phyloP scores from a whole-genome alignment of 2,797 vertebrate genomes.

The Sphenodon punctatus region DNA sequence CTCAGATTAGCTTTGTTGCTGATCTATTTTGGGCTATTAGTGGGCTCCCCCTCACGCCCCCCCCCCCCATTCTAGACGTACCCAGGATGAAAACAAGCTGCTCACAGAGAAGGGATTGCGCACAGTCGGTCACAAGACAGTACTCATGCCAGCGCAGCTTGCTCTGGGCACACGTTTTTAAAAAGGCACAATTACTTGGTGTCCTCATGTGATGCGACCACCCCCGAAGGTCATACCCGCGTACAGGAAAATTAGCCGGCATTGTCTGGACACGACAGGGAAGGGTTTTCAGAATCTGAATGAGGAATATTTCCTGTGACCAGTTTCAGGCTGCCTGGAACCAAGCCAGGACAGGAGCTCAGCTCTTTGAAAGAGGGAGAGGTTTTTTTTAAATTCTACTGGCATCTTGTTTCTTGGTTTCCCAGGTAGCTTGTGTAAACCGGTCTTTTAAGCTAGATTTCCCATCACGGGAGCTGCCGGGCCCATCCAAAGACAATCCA shows the following conservation, averaged over 20 bases:
- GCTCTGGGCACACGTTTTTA: background rate
- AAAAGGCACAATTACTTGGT: background rate
- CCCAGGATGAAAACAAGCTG: constrained; percentile 8
- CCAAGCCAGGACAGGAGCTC: background rate
- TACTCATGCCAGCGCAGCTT: background rate
- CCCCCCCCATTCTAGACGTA: constrained; percentile 27
- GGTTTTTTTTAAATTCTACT: background rate
- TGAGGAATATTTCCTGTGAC: too few relatives aligned
- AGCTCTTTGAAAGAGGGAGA: background rate
- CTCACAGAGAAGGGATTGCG: background rate
- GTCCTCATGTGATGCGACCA: background rate
- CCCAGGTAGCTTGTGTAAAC: background rate
- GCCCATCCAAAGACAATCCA: too few relatives aligned
- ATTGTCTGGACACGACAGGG: background rate
- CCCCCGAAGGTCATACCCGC: background rate
- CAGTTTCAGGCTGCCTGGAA: background rate
- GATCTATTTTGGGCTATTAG: background rate
- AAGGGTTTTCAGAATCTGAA: background rate
- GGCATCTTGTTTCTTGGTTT: background rate
- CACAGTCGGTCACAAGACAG: constrained; percentile 50
- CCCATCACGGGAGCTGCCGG: too few relatives aligned
- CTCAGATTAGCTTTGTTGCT: background rate
- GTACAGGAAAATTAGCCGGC: background rate
- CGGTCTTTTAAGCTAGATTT: background rate
- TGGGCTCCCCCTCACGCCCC: background rate